Percentiles rank a stretch among this genome's conserved stretches.
These are phyloP conservation scores for Camelus dromedarius DNA, from an alignment of 2,113 vertebrate genomes.

Conservation along the genomic window DNA sequence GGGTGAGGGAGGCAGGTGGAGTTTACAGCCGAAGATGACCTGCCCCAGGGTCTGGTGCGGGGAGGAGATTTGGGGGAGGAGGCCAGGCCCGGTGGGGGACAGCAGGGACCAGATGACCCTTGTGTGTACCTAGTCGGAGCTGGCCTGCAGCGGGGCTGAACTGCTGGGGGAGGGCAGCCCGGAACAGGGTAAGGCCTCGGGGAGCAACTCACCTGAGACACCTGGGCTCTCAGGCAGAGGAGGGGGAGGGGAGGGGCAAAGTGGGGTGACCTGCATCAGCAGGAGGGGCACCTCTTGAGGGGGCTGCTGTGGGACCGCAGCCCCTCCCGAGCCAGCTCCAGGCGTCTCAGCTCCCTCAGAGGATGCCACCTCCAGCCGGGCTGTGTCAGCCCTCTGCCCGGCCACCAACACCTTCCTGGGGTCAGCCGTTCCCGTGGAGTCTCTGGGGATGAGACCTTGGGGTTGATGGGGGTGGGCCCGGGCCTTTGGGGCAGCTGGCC, in stretches of 20 bases:
- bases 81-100: neutral
- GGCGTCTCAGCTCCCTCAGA: too few relatives aligned
- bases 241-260: too few relatives aligned
- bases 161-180: too few relatives aligned
- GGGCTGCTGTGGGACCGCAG: neutral
- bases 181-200: neutral
- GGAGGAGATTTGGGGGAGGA: neutral
- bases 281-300: neutral
- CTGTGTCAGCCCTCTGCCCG: neutral
- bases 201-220: neutral
- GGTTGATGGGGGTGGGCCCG: too few relatives aligned
- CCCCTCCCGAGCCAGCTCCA: neutral
- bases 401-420: neutral
- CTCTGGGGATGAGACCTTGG: neutral
- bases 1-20: neutral
- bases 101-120: neutral
- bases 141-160: neutral
- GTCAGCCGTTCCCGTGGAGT: accelerated
- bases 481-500: neutral
- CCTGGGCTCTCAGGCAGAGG: neutral
- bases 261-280: accelerated
- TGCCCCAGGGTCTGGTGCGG: neutral
- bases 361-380: too few relatives aligned
- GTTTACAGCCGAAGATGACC: too few relatives aligned
- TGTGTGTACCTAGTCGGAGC: neutral